Evolutionary conservation across 1,140 invertebrate genomes (phyloP).

Genomic region (Drosophila bocqueti): DNA sequence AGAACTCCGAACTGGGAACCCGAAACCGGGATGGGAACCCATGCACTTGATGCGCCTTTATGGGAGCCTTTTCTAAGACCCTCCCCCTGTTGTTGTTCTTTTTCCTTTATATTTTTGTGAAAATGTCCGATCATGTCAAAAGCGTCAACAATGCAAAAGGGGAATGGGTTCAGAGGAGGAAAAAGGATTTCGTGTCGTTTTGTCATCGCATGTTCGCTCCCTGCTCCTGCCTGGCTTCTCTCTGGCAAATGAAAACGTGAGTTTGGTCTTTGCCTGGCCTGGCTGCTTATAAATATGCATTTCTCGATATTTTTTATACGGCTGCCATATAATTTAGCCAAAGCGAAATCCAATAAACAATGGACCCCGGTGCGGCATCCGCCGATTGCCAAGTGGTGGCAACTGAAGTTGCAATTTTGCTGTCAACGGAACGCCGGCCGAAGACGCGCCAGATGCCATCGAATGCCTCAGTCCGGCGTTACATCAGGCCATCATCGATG

Average conservation of each 20-base stretch:
- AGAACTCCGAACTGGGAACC: slow-evolving; percentile 27
- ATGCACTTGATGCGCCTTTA: slow-evolving; percentile 58
- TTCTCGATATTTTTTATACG: slow-evolving; percentile 67
- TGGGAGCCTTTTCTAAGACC: slow-evolving; percentile 26
- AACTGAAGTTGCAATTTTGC: slow-evolving; percentile 82
- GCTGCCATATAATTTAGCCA: slow-evolving; percentile 74
- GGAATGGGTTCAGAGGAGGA: background rate
- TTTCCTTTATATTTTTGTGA: slow-evolving; percentile 49
- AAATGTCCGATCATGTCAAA: slow-evolving; percentile 80
- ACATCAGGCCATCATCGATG: slow-evolving; percentile 30
- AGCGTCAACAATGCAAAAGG: slow-evolving; percentile 55
- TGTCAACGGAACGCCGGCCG: slow-evolving; percentile 65
- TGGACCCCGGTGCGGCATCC: slow-evolving; percentile 50
- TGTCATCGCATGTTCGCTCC: slow-evolving; percentile 74
- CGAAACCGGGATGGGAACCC: slow-evolving; percentile 16
- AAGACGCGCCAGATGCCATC: slow-evolving; percentile 70
- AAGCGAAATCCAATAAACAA: slow-evolving; percentile 76
- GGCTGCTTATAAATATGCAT: slow-evolving; percentile 79
- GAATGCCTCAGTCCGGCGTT: slow-evolving; percentile 63
- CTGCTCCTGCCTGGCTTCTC: slow-evolving; percentile 27
- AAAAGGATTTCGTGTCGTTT: slow-evolving; percentile 81
- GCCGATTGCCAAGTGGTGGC: slow-evolving; percentile 27
- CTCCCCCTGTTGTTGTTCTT: background rate
- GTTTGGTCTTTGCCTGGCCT: slow-evolving; percentile 47
- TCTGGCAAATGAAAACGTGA: slow-evolving; percentile 77